Evolutionary conservation across 2,113 vertebrate species (phyloP), one percentile per base, ranked within the genome.

Genomic region (Phodopus roborovskii): DNA sequence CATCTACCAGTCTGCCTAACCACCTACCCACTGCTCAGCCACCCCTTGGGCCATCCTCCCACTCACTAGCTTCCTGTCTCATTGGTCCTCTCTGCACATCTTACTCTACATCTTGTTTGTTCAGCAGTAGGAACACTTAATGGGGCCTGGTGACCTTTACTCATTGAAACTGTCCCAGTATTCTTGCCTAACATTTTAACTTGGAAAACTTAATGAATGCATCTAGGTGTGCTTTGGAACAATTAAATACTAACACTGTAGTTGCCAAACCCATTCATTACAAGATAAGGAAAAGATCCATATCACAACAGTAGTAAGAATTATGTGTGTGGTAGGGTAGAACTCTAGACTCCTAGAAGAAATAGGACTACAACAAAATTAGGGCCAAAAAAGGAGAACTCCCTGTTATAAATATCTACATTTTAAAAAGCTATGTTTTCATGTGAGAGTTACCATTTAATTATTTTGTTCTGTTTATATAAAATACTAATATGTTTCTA

Each of bases 401-500:
- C 48, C 0, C n/a, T 85, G 22, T 92, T 92, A 82, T 75, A 68
- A 90, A 50, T 24, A 75, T 19, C 42, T 90, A 50, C 84, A 39
- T 26, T 88, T 79, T 5, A 45, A 56, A 82, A 82, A 92, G 42
- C 1, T 64, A 24, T 24, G 42, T 62, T 62, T 81, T 84, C 33
- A 28, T 70, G 0, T 74, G 64, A 79, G 19, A 45, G 11, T 81
- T 78, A 74, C 24, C 45, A 39, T 77, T 64, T 96, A 33, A 73
- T 24, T 60, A 39, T 86, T 73, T 91, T 20, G 17, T 24, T 71
- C 24, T 85, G 19, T 58, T 91, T 89, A 89, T 96, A 4, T 64
- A 89, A 64, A 95, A 45, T 88, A 83, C 77, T 50, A 89, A 88
- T 19, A 30, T 68, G 68, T 62, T 94, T 94, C 73, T 91, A 53